Conservation (phyloP, 92 coral and sea anemone species). For the Umimayanthus kanabou region DNA sequence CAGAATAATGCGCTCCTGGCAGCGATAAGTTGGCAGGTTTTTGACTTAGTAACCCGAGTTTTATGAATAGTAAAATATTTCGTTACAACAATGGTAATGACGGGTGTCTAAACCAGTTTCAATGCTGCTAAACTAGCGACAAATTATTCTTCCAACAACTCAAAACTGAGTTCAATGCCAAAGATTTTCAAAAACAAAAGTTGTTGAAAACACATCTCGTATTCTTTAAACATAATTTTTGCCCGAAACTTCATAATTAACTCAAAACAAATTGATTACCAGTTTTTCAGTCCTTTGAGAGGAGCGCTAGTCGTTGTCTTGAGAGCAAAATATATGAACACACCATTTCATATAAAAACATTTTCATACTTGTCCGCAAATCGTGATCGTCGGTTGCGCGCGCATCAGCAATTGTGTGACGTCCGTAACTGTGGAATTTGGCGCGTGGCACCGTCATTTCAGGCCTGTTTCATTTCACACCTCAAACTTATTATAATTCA, state of each 20-base stretch:
- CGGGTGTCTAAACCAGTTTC: no score
- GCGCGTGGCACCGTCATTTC: background rate
- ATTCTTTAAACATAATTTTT: background rate
- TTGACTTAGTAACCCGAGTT: background rate
- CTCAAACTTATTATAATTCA: no score
- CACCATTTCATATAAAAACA: background rate
- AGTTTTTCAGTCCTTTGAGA: no score
- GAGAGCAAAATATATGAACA: background rate
- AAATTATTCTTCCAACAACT: no score
- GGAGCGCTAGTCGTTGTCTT: background rate
- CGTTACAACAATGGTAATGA: no score
- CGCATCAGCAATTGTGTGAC: constrained; percentile 34
- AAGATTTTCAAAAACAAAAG: no score
- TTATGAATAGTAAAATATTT: no score
- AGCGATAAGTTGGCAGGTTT: background rate
- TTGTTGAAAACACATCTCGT: no score
- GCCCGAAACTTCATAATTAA: background rate
- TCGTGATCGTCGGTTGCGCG: background rate
- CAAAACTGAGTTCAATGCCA: no score
- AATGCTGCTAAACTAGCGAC: no score
- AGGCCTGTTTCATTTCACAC: no score
- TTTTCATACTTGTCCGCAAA: background rate
- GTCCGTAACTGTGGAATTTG: background rate
- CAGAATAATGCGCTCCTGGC: background rate
- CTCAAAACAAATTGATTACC: background rate